Base-by-base conservation (phyloP, 2,113 vertebrate species). In the Etheostoma cragini region DNA sequence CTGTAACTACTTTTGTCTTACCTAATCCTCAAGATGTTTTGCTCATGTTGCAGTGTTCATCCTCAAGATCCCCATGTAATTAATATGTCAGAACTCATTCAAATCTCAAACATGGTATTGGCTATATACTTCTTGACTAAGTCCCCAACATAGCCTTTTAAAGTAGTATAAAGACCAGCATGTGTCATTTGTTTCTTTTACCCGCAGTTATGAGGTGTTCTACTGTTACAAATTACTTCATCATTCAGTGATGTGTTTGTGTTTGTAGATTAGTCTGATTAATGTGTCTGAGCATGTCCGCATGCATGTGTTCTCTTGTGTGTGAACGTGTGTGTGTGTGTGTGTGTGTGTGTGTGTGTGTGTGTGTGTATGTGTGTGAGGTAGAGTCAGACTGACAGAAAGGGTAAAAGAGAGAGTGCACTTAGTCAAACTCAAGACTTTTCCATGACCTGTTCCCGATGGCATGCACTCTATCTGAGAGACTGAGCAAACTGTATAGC, bases 401-500 rank as follows among this genome's bases (percentile, higher is more conserved):
- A 86, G 71, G 66, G 84, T 66, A 81, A 87, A 86, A 82, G 87
- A 86, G 84, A 83, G 89, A 89, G 85, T 85, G 82, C 90, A 92
- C 93, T 92, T 93, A 87, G 88, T 91, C 89, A 91, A 90, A 91
- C 93, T 92, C 83, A 74, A 91, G 91, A 93, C 93, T 93, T 95
- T 94, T 94, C 94, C 93, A 95, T 95, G 94, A 94, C 88, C 91
- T 91, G 82, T 74, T 92, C 86, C 83, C 88, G 89, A 70, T 94
- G 94, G 94, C 94, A 95, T 94, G 92, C 91, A 91, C 92, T 94
- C 88, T 93, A 92, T 94, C 93, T 93, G 72, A 92, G 88, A 83
- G 86, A 90, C 91, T 82, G 84, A 90, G 86, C 80, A 89, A 91
- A 87, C 90, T 89, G 74, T 89, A 82, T 85, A 84, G 89, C 77